These are phyloP conservation scores for Malurus elegans DNA, from an alignment of 2,113 vertebrate genomes.

Conservation along the genomic window DNA sequence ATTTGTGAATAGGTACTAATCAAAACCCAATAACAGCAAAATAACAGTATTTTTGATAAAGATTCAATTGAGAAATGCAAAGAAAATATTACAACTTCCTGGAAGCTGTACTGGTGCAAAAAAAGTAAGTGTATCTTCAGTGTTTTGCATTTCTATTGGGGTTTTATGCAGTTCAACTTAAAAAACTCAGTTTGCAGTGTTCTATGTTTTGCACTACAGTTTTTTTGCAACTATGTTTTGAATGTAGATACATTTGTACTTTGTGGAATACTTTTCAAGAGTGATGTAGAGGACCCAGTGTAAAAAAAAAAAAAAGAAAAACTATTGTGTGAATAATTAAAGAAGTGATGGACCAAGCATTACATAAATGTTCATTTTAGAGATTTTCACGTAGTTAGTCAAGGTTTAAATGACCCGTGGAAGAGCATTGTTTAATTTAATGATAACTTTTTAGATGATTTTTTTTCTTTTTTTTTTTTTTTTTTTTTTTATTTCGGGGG, in stretches of 20 bases:
- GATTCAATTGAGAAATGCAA: not conserved
- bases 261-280: not conserved
- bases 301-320: not conserved
- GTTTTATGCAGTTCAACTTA: not conserved
- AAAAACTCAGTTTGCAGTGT: not conserved
- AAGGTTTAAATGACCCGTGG: not conserved
- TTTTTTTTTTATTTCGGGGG: not conserved
- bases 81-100: not conserved
- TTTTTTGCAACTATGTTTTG: not conserved
- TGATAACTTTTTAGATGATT: not conserved
- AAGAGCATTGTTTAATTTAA: not conserved
- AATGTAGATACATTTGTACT: not conserved
- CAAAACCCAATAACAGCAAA: not conserved
- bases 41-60: not conserved
- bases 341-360: not conserved
- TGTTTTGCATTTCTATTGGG: not conserved
- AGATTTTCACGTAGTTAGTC: not conserved
- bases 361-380: not conserved
- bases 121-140: not conserved
- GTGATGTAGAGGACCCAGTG: not conserved
- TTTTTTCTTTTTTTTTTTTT: rapidly evolving
- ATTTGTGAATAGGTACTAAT: not conserved
- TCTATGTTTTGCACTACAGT: not conserved
- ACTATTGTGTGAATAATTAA: not conserved
- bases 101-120: not conserved